Evolutionary conservation across 2,797 vertebrate genomes (phyloP).

Genomic region (Typhlichthys eigenmanni): DNA sequence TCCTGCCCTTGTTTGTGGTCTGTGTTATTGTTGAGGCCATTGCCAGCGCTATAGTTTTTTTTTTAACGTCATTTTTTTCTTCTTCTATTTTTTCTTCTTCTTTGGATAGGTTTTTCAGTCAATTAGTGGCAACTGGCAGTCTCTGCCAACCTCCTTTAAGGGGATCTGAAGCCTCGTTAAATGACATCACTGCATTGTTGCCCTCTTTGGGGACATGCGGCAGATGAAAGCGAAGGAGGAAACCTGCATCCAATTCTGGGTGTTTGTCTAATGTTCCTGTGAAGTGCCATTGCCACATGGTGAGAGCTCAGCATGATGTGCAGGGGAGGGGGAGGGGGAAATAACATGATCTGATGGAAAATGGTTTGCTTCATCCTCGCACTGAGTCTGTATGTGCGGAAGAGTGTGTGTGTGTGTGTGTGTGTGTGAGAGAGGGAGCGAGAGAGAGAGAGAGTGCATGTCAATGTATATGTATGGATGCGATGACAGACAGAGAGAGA

Average conservation of each 20-base stretch:
- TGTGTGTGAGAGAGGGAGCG: background rate
- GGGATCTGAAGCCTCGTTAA: conserved; percentile 69
- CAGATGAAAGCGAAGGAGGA: conserved; percentile 72
- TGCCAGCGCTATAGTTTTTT: conserved; percentile 45
- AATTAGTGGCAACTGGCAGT: conserved; percentile 73
- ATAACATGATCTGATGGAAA: conserved; percentile 65
- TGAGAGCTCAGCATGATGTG: conserved; percentile 27
- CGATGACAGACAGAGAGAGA: no score
- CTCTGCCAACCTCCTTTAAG: conserved; percentile 63
- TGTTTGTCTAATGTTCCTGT: conserved; percentile 77
- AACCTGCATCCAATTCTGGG: conserved; percentile 78
- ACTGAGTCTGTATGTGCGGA: conserved; percentile 33
- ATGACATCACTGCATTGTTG: conserved; percentile 78
- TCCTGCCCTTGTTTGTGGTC: conserved; percentile 69
- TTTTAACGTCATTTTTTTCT: conserved; percentile 29
- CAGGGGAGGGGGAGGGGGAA: background rate
- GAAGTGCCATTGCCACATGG: conserved; percentile 73
- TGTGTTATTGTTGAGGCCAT: conserved; percentile 70
- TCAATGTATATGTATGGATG: no score
- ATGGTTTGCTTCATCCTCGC: conserved; percentile 56
- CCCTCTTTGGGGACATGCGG: conserved; percentile 71
- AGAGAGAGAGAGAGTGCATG: background rate
- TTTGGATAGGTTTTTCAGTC: conserved; percentile 59
- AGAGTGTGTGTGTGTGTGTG: conserved; percentile 18
- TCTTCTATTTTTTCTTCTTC: conserved; percentile 21